Conservation (phyloP, 2,797 vertebrate genomes). For the Sebastes diaconus region DNA sequence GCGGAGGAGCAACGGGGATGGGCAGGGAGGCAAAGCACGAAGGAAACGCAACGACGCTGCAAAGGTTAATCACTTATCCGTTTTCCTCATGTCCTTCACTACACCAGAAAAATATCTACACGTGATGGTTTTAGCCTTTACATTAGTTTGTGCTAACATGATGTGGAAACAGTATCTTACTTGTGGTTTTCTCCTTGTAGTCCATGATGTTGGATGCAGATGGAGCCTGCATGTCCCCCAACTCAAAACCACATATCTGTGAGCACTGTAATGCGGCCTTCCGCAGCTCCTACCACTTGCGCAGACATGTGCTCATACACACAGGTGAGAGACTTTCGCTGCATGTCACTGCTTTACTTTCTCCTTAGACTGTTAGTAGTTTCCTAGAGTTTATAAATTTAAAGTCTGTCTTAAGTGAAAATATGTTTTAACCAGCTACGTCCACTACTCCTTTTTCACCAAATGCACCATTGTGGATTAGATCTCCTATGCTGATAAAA, state of each 20-base stretch:
- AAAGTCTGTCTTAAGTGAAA: not conserved
- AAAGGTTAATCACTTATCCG: constrained; percentile 78
- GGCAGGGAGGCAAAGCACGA: constrained; percentile 94
- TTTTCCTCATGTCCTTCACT: not conserved
- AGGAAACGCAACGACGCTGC: constrained; percentile 90
- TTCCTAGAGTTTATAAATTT: not conserved
- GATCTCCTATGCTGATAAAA: not conserved
- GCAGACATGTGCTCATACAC: constrained; percentile 98
- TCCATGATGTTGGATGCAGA: constrained; percentile 90
- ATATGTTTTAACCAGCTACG: not conserved
- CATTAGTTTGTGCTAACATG: not conserved
- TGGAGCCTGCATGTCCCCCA: constrained; percentile 89
- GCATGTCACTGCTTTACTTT: constrained; percentile 9
- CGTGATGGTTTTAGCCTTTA: not conserved
- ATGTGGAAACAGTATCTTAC: not conserved
- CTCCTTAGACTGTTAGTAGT: not conserved
- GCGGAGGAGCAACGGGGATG: constrained; percentile 92
- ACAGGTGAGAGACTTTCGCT: constrained; percentile 85
- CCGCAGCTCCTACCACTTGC: constrained; percentile 98
- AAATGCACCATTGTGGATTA: not conserved
- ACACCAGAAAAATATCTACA: not conserved
- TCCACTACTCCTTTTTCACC: not conserved
- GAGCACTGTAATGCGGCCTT: constrained; percentile 99
- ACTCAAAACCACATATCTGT: constrained; percentile 97
- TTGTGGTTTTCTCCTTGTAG: constrained; percentile 48